Conservation (phyloP, 2,113 vertebrate genomes). For the Orcinus orca region DNA sequence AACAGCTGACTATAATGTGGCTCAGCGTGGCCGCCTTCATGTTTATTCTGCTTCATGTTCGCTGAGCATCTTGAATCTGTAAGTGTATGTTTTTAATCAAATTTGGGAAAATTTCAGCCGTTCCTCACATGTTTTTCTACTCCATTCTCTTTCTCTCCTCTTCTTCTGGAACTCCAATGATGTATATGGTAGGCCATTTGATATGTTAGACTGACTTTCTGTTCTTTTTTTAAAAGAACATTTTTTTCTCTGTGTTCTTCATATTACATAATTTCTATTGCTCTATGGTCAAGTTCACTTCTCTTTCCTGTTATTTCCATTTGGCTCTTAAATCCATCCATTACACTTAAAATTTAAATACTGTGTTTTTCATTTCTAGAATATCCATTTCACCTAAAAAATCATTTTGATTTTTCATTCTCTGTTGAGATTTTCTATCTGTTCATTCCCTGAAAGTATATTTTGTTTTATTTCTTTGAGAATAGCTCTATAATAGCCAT, state of each 20-base stretch:
- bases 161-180: background rate
- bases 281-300: background rate
- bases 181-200: background rate
- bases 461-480: background rate
- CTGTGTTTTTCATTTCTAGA: background rate
- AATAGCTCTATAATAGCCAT: background rate
- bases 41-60: no score
- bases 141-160: background rate
- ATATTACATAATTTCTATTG: background rate
- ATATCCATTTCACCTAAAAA: background rate
- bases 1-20: no score
- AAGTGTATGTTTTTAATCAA: background rate
- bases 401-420: background rate
- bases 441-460: background rate
- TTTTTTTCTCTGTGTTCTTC: background rate
- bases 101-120: background rate
- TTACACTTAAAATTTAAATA: background rate
- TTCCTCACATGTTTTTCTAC: background rate
- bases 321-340: no score
- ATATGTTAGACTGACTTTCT: background rate
- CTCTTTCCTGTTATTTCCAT: background rate
- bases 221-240: background rate
- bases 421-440: background rate
- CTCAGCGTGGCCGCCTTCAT: no score
- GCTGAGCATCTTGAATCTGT: no score